A percentile compares a stretch with the other conserved stretches of the same genome.
These are phyloP conservation scores for Parnassius mnemosyne DNA, from an alignment of 2,888 invertebrate genomes.

Conservation along the genomic window DNA sequence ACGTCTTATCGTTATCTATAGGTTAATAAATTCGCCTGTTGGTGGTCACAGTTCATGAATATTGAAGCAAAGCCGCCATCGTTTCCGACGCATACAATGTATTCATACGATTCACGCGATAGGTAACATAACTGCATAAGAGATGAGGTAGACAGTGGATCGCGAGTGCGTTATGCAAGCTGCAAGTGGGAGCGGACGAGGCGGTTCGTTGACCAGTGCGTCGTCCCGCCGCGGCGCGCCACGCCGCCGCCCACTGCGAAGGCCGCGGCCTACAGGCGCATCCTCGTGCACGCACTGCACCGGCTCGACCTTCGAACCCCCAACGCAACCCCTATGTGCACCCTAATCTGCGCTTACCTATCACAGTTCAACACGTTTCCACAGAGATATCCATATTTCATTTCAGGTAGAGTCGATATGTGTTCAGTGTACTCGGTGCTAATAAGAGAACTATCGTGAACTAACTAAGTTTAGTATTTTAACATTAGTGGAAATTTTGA, in stretches of 20 bases:
- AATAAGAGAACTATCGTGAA: conserved; percentile 62
- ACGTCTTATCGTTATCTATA: conserved; percentile 55
- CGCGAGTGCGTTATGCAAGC: conserved; percentile 70
- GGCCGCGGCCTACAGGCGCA: conserved; percentile 64
- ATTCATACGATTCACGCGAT: conserved; percentile 38
- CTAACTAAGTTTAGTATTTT: conserved; percentile 44
- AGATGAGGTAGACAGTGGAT: conserved; percentile 52
- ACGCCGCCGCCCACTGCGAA: conserved; percentile 68
- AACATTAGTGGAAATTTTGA: conserved; percentile 69
- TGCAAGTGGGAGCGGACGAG: conserved; percentile 54
- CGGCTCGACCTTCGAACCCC: conserved; percentile 36
- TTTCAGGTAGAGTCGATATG: conserved; percentile 77
- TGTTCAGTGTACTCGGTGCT: conserved; percentile 72
- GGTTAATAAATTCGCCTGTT: conserved; percentile 46
- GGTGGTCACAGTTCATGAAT: conserved; percentile 40
- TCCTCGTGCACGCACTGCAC: conserved; percentile 8
- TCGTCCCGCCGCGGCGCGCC: conserved; percentile 62
- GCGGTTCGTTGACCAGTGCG: conserved; percentile 80
- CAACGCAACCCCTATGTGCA: conserved; percentile 34
- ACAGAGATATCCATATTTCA: conserved; percentile 26
- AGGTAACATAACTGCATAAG: conserved; percentile 54
- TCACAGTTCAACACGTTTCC: conserved; percentile 54
- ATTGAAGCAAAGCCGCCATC: conserved; percentile 33
- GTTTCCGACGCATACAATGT: conserved; percentile 35
- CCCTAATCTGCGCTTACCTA: conserved; percentile 14